Evolutionary conservation across 2,797 vertebrate genomes (phyloP), one percentile per base, ranked within the genome.

Genomic region (Lepus oiostolus): DNA sequence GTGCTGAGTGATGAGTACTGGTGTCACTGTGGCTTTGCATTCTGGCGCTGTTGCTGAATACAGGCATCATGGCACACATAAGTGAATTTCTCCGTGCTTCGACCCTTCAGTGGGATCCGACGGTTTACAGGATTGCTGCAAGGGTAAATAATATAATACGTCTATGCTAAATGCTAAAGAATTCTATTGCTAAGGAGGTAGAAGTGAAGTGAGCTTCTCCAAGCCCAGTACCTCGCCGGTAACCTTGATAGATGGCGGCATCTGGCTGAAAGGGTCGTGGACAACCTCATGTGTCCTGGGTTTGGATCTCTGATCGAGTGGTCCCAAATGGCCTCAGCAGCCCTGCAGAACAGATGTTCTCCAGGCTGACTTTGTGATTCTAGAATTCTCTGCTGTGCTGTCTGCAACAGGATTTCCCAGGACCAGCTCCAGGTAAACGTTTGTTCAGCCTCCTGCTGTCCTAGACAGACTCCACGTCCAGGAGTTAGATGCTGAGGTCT

Each of bases 161-260:
- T 1, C 0, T 42, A 35, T n/a, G 21, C 65, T 82, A 60, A 16
- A 47, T 71, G 26, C 68, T 72, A 13, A 42, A 50, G 68, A 63
- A 72, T 42, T 24, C 0, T 68, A 5, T 68, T 60, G 35, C 35
- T 35, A 35, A 52, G 30, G 11, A 76, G 16, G 13, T 68, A 72
- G 24, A 47, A 67, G 47, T 67, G 1, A 30, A 63, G 16, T 13
- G 9, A 52, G 58, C 16, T 92, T 68, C 82, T 75, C 42, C 71
- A 42, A 70, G 6, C 38, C 58, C 26, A 13, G 58, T 5, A 7
- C 7, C 35, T 47, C 4, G 0, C 16, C n/a, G 2, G 0, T 7
- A 47, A 47, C 42, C 42, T 47, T 47, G 42, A 47, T 47, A 47
- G 1, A 14, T 54, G 72, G 71, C 67, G 58, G 4, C 12, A 4